phyloP scores from a whole-genome alignment of 2,797 vertebrate species.

The Pantherophis vulpinus region DNA sequence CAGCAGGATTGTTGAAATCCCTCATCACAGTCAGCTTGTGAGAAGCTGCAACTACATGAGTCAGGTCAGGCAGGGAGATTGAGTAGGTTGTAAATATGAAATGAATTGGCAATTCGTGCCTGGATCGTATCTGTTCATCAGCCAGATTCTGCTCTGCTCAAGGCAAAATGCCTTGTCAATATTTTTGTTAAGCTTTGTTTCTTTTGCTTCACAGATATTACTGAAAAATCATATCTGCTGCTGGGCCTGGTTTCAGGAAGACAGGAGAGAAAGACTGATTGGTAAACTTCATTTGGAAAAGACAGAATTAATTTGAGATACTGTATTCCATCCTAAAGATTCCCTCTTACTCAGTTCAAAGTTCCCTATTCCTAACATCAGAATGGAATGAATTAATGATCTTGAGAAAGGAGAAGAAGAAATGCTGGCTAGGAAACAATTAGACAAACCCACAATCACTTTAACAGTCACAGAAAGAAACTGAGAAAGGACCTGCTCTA shows the following conservation, averaged over 20 bases:
- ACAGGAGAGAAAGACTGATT: not conserved
- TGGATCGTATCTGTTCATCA: not conserved
- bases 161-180: not conserved
- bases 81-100: not conserved
- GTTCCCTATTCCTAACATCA: not conserved
- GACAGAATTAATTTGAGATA: not conserved
- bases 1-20: not conserved
- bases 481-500: not conserved
- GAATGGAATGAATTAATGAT: not conserved
- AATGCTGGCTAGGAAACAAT: not conserved
- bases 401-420: not conserved
- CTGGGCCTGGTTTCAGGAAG: not conserved
- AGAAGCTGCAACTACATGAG: not conserved
- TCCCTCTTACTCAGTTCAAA: not conserved
- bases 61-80: not conserved
- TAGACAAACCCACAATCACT: not conserved
- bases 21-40: not conserved
- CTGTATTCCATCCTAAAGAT: not conserved
- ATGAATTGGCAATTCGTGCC: not conserved
- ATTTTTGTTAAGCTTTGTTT: not conserved
- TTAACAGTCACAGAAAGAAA: not conserved
- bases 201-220: not conserved
- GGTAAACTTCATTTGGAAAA: not conserved
- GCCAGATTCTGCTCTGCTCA: not conserved
- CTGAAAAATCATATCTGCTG: not conserved